Conservation (phyloP, 2,888 invertebrate genomes). For the Nesidiocoris tenuis region DNA sequence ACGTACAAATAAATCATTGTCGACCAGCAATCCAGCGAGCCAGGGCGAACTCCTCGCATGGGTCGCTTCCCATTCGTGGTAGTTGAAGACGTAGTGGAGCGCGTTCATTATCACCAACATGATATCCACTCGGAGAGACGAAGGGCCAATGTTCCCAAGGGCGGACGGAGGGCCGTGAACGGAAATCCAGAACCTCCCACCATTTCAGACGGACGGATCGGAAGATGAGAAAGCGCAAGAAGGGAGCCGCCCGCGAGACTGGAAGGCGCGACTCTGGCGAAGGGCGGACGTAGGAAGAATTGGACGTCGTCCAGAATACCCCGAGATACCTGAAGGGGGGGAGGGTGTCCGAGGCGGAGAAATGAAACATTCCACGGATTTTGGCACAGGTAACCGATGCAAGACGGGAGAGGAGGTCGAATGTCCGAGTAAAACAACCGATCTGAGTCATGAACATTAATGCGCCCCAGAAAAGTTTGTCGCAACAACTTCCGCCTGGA, state of each 20-base stretch:
- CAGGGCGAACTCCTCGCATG: conserved; percentile 33
- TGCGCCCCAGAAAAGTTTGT: too few species aligned
- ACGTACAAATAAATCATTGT: conserved; percentile 44
- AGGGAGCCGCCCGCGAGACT: conserved; percentile 23
- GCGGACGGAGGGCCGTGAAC: conserved; percentile 10
- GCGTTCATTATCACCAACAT: conserved; percentile 49
- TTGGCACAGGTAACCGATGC: conserved; percentile 13
- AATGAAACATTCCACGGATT: conserved; percentile 31
- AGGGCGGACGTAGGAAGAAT: conserved; percentile 14
- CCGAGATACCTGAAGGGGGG: background rate
- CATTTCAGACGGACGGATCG: background rate
- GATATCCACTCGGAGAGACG: background rate
- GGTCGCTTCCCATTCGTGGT: conserved; percentile 49
- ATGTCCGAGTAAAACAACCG: too few species aligned
- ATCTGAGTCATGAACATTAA: too few species aligned
- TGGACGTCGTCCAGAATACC: conserved; percentile 24
- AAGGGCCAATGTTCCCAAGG: background rate
- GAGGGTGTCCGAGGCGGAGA: conserved; percentile 7
- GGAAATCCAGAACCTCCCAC: conserved; percentile 37
- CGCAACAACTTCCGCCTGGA: too few species aligned
- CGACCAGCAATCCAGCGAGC: conserved; percentile 28
- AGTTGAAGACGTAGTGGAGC: conserved; percentile 50
- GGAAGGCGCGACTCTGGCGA: conserved; percentile 19
- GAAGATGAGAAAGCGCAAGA: conserved; percentile 6
- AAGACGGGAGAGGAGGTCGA: too few species aligned